Evolutionary conservation across 2,113 vertebrate species (phyloP).

Genomic region (Setophaga coronata): DNA sequence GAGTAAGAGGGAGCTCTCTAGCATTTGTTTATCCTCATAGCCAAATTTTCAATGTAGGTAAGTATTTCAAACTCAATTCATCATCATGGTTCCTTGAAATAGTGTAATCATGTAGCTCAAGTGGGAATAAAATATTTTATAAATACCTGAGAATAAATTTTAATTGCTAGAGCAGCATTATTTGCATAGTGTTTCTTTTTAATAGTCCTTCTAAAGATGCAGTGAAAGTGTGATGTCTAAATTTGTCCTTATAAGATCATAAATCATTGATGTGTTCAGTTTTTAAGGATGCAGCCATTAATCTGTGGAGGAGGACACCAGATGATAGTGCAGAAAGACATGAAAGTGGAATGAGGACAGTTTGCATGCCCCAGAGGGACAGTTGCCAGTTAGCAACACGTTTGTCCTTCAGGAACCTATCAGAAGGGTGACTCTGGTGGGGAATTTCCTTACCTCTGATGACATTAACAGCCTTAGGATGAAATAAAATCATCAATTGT

Average conservation of each 20-base stretch:
- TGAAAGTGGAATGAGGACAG: not conserved
- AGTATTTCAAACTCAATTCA: not conserved
- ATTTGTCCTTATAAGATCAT: not conserved
- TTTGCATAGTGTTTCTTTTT: not conserved
- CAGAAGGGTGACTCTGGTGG: not conserved
- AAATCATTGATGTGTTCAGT: not conserved
- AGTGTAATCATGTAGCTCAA: not conserved
- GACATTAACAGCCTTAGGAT: not conserved
- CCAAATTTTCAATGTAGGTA: not conserved
- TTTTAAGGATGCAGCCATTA: not conserved
- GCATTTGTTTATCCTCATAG: not conserved
- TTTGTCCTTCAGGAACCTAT: not conserved
- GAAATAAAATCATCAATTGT: not conserved
- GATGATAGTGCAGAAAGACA: not conserved
- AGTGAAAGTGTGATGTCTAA: not conserved
- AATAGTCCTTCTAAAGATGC: not conserved
- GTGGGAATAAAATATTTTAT: not conserved
- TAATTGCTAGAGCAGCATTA: not conserved
- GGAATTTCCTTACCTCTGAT: not conserved
- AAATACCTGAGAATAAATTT: not conserved
- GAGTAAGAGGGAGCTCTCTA: not conserved
- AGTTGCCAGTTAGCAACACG: not conserved
- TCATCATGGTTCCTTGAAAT: not conserved
- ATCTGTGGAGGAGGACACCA: not conserved
- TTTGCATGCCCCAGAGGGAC: not conserved